Base-by-base conservation (phyloP, 2,113 vertebrate genomes). In the Alligator sinensis region DNA sequence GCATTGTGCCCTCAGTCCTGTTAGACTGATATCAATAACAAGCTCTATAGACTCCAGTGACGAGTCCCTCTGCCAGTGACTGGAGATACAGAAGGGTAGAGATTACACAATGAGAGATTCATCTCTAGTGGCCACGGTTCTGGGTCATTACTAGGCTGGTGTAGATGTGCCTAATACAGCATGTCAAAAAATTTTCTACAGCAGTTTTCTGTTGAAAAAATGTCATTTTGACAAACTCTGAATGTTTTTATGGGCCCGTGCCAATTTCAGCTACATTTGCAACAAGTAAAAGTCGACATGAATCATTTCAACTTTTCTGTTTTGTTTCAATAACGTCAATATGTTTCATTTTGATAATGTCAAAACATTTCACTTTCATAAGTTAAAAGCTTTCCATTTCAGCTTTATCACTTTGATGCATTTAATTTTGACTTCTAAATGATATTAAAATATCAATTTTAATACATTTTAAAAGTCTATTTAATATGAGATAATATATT, bases 281-380 rank as follows among this genome's bases (percentile, higher is more conserved):
- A 63, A 30, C 54, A 28, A 47, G 84, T 38, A 88, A 66, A 88
- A 77, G 79, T 30, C 93, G 90, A 38, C 79, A 21, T 85, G 72
- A 66, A 77, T 96, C 94, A 77, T 90, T 94, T 82, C 38, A 25
- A 80, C 84, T 94, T 88, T 93, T 72, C 24, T 78, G 59, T 91
- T 96, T 80, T 80, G 21, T 90, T 95, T 94, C 84, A 38, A 30
- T 58, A 77, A 85, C 70, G 77, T 92, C 91, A 81, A 82, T 92
- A 91, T 77, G 63, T 58, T 94, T n/a, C 19, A 72, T 30, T 72
- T 19, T 72, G 68, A 21, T 70, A 70, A 70, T 70, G 30, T 70
- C n/a, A 5, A 66, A 72, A 21, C 22, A 21, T 72, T 86, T 72
- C 16, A 58, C 88, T 85, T 79, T 90, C 79, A 1, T 75, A 78